These are phyloP conservation scores for Gonatopus flavifemur DNA, from an alignment of 1,140 invertebrate species.

Conservation along the genomic window DNA sequence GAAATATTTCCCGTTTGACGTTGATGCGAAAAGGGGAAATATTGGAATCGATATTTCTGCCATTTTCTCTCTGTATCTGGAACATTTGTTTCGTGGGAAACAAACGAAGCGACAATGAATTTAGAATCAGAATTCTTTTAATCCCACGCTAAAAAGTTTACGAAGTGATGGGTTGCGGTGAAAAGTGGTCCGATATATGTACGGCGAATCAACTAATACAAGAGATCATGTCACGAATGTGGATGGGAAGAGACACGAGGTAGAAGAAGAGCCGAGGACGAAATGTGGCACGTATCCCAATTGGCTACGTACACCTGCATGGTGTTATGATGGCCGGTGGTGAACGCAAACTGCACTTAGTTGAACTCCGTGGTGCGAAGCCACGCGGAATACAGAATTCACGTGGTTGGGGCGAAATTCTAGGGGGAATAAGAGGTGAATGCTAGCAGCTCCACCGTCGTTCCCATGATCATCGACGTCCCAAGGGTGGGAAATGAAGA, in stretches of 20 bases:
- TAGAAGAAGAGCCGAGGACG: not conserved
- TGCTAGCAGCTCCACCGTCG: not conserved
- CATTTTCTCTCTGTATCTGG: too few relatives aligned
- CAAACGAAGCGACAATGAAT: too few relatives aligned
- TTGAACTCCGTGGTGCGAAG: conserved; percentile 30
- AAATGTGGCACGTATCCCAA: conserved; percentile 34
- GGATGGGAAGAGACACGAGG: not conserved
- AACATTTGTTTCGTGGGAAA: too few relatives aligned
- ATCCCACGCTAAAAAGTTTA: too few relatives aligned
- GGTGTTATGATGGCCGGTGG: conserved; percentile 33
- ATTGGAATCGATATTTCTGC: too few relatives aligned
- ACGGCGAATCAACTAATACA: not conserved
- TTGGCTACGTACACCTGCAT: conserved; percentile 27
- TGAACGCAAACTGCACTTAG: conserved; percentile 41
- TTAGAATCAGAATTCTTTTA: too few relatives aligned
- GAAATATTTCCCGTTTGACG: too few relatives aligned
- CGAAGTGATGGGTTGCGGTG: too few relatives aligned
- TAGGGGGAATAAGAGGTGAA: not conserved
- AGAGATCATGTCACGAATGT: not conserved
- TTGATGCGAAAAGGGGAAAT: too few relatives aligned
- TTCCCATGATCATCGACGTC: conserved; percentile 20
- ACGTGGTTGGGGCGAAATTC: conserved; percentile 8
- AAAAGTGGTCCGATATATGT: conserved; percentile 10
- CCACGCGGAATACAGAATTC: conserved; percentile 39
- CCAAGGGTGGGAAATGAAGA: conserved; percentile 6